A percentile compares a stretch with the other conserved stretches of the same genome.
Conservation (phyloP, 1,140 invertebrate genomes). For the Dinothrombium tinctorium region DNA sequence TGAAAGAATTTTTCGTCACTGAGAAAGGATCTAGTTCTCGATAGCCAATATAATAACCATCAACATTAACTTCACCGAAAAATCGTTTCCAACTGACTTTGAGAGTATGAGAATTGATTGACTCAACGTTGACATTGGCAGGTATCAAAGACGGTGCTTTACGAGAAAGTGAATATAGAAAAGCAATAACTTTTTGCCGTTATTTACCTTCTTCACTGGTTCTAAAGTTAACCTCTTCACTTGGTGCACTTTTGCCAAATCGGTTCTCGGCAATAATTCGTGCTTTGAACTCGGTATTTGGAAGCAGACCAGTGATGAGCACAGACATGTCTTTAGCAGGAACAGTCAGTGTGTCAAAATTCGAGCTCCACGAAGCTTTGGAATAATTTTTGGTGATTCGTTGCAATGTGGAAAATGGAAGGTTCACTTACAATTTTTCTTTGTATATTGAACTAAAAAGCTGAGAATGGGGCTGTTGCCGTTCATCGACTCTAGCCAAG, state of each 20-base stretch:
- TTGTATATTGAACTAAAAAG: conserved; percentile 16
- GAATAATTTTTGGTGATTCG: too few species aligned
- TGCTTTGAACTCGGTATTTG: conserved; percentile 82
- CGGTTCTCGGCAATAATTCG: conserved; percentile 86
- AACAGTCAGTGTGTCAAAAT: too few species aligned
- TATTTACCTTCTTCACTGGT: conserved; percentile 47
- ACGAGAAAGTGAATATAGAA: too few species aligned
- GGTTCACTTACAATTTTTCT: not conserved
- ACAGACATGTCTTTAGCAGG: conserved; percentile 4
- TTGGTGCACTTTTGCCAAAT: conserved; percentile 74
- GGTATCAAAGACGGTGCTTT: conserved; percentile 21
- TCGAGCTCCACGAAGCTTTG: too few species aligned
- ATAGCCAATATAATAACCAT: not conserved
- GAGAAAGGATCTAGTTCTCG: not conserved
- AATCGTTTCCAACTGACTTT: conserved; percentile 22
- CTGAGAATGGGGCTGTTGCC: conserved; percentile 21
- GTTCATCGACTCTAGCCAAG: conserved; percentile 22
- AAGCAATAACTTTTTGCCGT: too few species aligned
- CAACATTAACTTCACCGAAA: conserved; percentile 1
- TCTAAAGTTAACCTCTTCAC: conserved; percentile 57
- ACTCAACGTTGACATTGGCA: conserved; percentile 19
- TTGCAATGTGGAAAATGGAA: not conserved
- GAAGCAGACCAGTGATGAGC: conserved; percentile 50
- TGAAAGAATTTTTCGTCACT: not conserved
- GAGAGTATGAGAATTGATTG: conserved; percentile 22